These are phyloP conservation scores for Delia radicum DNA, from an alignment of 1,140 invertebrate species.

Conservation along the genomic window DNA sequence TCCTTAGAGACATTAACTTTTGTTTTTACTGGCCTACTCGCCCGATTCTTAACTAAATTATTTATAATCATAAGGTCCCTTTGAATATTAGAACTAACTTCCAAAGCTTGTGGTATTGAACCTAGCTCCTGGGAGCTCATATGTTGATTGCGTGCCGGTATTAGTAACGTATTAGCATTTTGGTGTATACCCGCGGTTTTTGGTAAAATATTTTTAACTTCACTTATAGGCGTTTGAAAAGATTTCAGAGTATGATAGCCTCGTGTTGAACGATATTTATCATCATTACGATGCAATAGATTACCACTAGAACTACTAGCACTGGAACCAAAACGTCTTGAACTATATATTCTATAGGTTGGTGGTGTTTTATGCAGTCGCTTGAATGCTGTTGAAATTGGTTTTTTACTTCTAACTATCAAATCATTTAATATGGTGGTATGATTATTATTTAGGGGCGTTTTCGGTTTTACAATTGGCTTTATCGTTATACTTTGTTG, in stretches of 20 bases:
- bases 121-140: not conserved
- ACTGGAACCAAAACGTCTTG: slow-evolving; percentile 26
- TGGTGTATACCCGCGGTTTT: not conserved
- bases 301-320: slow-evolving; percentile 22
- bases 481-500: not conserved
- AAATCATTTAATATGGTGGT: not conserved
- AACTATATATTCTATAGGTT: slow-evolving; percentile 22
- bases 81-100: slow-evolving; percentile 1
- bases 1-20: not conserved
- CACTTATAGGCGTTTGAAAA: not conserved
- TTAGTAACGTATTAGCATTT: not conserved
- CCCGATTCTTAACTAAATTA: not conserved
- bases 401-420: not conserved
- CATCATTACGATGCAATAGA: slow-evolving; percentile 23
- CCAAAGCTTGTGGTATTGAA: not conserved
- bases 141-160: slow-evolving; percentile 24
- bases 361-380: not conserved
- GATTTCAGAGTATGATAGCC: not conserved
- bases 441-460: not conserved
- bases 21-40: not conserved
- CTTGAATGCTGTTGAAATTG: not conserved
- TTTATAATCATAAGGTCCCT: slow-evolving; percentile 23
- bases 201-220: not conserved
- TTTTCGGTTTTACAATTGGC: not conserved
- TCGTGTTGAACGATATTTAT: not conserved